These are phyloP conservation scores for Melinaea marsaeus DNA, from an alignment of 2,888 invertebrate species.

Conservation along the genomic window DNA sequence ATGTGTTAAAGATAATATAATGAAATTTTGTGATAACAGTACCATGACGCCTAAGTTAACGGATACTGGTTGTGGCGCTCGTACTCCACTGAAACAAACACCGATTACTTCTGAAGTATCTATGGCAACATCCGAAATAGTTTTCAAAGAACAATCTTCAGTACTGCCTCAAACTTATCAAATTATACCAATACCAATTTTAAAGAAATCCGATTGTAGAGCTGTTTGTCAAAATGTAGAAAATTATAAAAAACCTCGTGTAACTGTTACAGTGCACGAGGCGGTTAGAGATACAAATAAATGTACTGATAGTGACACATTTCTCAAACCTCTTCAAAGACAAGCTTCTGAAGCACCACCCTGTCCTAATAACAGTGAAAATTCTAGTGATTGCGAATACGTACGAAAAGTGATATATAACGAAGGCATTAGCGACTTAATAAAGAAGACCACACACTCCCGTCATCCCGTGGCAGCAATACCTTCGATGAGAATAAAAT, in stretches of 20 bases:
- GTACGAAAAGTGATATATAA: slow-evolving; percentile 51
- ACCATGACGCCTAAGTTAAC: slow-evolving; percentile 56
- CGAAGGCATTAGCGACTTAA: slow-evolving; percentile 54
- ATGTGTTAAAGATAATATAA: slow-evolving; percentile 47
- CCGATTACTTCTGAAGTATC: slow-evolving; percentile 34
- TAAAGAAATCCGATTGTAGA: slow-evolving; percentile 19
- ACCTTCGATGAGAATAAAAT: slow-evolving; percentile 5
- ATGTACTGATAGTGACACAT: slow-evolving; percentile 19
- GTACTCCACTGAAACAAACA: slow-evolving; percentile 22
- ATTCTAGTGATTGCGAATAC: slow-evolving; percentile 11
- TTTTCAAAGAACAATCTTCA: slow-evolving; percentile 27
- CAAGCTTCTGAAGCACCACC: background rate
- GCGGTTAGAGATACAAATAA: slow-evolving; percentile 36
- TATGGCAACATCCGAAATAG: slow-evolving; percentile 32
- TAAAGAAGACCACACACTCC: slow-evolving; percentile 24
- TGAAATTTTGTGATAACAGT: slow-evolving; percentile 46
- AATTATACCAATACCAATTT: slow-evolving; percentile 20
- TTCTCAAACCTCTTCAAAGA: slow-evolving; percentile 16
- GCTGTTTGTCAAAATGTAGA: background rate
- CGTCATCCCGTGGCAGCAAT: no score
- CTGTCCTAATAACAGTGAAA: slow-evolving; percentile 16
- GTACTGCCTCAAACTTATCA: slow-evolving; percentile 12
- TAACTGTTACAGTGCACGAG: slow-evolving; percentile 22
- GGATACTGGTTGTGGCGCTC: slow-evolving; percentile 44
- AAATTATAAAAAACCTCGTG: slow-evolving; percentile 11